phyloP scores from a whole-genome alignment of 2,797 vertebrate species.

The Argyrosomus regius region DNA sequence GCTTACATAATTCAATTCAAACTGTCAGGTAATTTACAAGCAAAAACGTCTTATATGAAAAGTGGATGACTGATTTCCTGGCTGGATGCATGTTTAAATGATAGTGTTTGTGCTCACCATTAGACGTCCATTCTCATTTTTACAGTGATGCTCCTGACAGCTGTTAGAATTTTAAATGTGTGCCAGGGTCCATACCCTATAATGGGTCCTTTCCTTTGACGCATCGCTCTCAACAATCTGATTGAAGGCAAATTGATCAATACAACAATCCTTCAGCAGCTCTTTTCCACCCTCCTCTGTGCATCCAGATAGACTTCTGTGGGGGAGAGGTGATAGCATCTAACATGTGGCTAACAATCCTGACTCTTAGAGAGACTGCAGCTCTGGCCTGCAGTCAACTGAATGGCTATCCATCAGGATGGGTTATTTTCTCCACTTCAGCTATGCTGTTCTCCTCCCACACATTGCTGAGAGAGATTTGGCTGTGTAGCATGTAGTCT shows the following conservation, averaged over 20 bases:
- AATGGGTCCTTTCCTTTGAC: slow-evolving; percentile 12
- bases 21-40: slow-evolving; percentile 20
- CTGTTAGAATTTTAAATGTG: slow-evolving; percentile 9
- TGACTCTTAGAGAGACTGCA: slow-evolving; percentile 24
- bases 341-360: slow-evolving; percentile 49
- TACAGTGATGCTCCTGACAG: neutral
- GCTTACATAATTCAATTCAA: neutral
- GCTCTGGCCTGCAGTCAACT: slow-evolving; percentile 46
- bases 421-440: slow-evolving; percentile 52
- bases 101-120: slow-evolving; percentile 1
- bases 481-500: slow-evolving; percentile 6
- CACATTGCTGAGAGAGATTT: slow-evolving; percentile 24
- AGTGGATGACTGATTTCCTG: neutral
- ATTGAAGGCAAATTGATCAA: slow-evolving; percentile 53
- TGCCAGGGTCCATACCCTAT: slow-evolving; percentile 7
- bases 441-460: slow-evolving; percentile 35
- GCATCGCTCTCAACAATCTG: slow-evolving; percentile 3
- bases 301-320: slow-evolving; percentile 20
- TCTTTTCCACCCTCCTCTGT: slow-evolving; percentile 18
- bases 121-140: slow-evolving; percentile 3
- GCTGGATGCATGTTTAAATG: neutral
- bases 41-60: neutral
- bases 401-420: slow-evolving; percentile 45
- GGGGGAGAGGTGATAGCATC: slow-evolving; percentile 43
- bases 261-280: slow-evolving; percentile 30